Conservation (phyloP, 2,888 invertebrate genomes). For the Drosophila histrio region DNA sequence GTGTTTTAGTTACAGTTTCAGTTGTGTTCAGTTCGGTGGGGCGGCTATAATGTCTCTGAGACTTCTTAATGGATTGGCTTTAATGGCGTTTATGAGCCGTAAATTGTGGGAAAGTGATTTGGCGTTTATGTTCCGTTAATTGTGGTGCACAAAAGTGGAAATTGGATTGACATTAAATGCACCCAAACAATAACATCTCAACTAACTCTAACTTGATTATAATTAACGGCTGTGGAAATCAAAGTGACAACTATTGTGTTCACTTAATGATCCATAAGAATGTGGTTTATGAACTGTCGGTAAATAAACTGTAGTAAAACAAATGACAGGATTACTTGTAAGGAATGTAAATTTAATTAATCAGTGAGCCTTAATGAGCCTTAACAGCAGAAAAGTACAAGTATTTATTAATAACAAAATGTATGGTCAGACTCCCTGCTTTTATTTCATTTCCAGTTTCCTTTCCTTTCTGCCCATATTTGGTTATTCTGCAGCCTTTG, state of each 20-base stretch:
- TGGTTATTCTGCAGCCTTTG: constrained; percentile 17
- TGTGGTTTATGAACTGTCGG: constrained; percentile 11
- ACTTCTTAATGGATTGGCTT: constrained; percentile 73
- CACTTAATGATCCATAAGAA: constrained; percentile 17
- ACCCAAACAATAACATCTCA: not conserved
- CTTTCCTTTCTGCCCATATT: constrained; percentile 34
- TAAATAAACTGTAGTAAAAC: constrained; percentile 7
- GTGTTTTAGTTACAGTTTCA: constrained; percentile 64
- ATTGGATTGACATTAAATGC: constrained; percentile 17
- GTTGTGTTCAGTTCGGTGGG: constrained; percentile 2
- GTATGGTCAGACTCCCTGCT: not conserved
- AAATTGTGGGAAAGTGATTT: constrained; percentile 41
- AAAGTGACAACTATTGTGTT: not conserved
- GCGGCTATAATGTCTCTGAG: constrained; percentile 27
- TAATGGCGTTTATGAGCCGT: constrained; percentile 46
- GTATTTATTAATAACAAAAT: not conserved
- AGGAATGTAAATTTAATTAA: too few species aligned
- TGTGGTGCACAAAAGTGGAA: constrained; percentile 22
- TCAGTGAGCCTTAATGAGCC: too few species aligned
- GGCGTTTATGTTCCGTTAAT: constrained; percentile 34
- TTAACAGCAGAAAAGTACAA: too few species aligned
- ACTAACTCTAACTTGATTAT: not conserved
- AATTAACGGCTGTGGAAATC: not conserved
- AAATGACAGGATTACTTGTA: too few species aligned
- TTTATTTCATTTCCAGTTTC: constrained; percentile 15